A percentile compares a stretch with the other conserved stretches of the same genome.
phyloP scores from a whole-genome alignment of 2,888 invertebrate genomes.

The Lepidochrysops patricia region DNA sequence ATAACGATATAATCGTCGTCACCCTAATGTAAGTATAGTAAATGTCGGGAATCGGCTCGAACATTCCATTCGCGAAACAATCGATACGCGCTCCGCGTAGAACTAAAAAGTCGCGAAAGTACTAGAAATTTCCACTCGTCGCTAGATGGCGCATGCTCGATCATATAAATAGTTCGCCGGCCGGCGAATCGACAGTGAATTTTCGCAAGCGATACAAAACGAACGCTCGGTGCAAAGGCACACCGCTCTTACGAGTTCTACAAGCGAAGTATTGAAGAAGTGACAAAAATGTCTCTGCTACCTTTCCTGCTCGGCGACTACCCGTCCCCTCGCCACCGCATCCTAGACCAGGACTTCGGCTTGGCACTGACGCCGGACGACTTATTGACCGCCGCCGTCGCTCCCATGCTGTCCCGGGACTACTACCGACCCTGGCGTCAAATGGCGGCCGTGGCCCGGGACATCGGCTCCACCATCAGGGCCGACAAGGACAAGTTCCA shows the following conservation, averaged over 20 bases:
- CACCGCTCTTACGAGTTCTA: slow-evolving; percentile 11
- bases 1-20: not conserved
- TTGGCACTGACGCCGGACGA: slow-evolving; percentile 54
- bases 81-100: not conserved
- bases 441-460: slow-evolving; percentile 45
- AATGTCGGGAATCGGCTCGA: not conserved
- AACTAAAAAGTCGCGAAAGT: slow-evolving; percentile 11
- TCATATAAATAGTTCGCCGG: slow-evolving; percentile 37
- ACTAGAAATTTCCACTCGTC: slow-evolving; percentile 30
- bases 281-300: slow-evolving; percentile 36
- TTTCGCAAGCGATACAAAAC: slow-evolving; percentile 22
- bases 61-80: not conserved
- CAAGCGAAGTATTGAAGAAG: slow-evolving; percentile 1
- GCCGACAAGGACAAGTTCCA: slow-evolving; percentile 72
- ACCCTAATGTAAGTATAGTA: not conserved
- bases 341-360: slow-evolving; percentile 62
- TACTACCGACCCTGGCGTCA: slow-evolving; percentile 53
- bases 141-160: slow-evolving; percentile 34
- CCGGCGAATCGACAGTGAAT: slow-evolving; percentile 28
- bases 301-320: slow-evolving; percentile 38
- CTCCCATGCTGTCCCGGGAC: slow-evolving; percentile 39
- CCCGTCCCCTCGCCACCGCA: slow-evolving; percentile 39
- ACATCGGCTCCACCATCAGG: slow-evolving; percentile 64
- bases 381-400: slow-evolving; percentile 38
- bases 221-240: slow-evolving; percentile 20